Percentiles rank a stretch among this genome's conserved stretches.
Evolutionary conservation across 2,113 vertebrate genomes (phyloP).

Genomic region (Lepisosteus oculatus): DNA sequence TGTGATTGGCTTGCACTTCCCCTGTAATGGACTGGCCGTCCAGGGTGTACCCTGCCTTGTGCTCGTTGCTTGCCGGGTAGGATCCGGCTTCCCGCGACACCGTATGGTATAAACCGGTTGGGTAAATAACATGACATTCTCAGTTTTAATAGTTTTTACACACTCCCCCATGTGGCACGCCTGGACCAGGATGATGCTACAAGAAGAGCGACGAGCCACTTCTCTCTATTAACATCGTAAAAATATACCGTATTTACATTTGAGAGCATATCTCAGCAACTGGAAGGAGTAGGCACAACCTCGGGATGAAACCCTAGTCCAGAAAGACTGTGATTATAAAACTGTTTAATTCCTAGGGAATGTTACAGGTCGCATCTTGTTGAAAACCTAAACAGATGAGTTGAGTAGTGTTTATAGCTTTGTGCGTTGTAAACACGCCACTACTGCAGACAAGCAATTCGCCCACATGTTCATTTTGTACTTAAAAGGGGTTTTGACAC

Average conservation of each 20-base stretch:
- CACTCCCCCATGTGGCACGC: too few species aligned
- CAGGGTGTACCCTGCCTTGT: too few species aligned
- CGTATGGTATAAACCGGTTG: too few species aligned
- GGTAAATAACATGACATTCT: too few species aligned
- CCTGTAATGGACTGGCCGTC: too few species aligned
- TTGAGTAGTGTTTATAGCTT: neutral
- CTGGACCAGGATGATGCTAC: neutral
- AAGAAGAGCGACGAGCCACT: neutral
- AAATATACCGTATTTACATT: neutral
- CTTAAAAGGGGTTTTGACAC: neutral
- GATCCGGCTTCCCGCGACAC: too few species aligned
- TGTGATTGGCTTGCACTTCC: too few species aligned
- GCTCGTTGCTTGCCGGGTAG: too few species aligned
- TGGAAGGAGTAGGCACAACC: too few species aligned
- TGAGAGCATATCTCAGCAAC: neutral
- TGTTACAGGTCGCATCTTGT: neutral
- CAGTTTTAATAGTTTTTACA: too few species aligned
- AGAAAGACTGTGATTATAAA: neutral
- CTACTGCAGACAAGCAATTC: neutral
- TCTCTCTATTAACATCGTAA: neutral
- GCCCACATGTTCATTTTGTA: neutral
- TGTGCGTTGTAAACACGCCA: neutral
- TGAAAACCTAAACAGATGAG: neutral
- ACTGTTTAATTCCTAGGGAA: neutral
- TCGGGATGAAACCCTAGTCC: neutral